Evolutionary conservation across 2,888 invertebrate genomes (phyloP).

Genomic region (Eulithis testata): DNA sequence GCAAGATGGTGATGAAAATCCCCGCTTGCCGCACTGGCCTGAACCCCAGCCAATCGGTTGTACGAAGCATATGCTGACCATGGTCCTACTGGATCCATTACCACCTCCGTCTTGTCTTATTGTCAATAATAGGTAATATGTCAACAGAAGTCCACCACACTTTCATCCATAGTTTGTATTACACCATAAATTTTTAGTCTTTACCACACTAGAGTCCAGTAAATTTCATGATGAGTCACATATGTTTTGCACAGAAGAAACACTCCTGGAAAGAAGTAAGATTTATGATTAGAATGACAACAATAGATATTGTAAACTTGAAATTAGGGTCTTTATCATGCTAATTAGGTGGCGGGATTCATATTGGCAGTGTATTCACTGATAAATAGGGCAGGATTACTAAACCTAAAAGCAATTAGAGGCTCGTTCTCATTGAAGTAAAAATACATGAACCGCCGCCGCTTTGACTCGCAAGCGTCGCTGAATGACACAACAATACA

Average conservation of each 20-base stretch:
- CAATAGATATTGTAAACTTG: constrained; percentile 41
- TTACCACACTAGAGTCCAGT: constrained; percentile 67
- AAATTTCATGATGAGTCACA: constrained; percentile 67
- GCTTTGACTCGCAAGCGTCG: constrained; percentile 78
- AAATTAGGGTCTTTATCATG: constrained; percentile 22
- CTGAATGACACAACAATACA: constrained; percentile 57
- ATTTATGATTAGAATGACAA: constrained; percentile 51
- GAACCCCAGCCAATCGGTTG: constrained; percentile 91
- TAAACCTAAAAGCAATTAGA: constrained; percentile 26
- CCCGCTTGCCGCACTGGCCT: constrained; percentile 87
- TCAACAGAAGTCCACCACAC: constrained; percentile 82
- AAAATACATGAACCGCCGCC: constrained; percentile 71
- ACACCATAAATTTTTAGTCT: constrained; percentile 65
- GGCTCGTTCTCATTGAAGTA: constrained; percentile 34
- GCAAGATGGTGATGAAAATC: constrained; percentile 88
- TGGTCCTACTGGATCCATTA: constrained; percentile 96
- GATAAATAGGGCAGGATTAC: constrained; percentile 16
- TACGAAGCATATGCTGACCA: constrained; percentile 94
- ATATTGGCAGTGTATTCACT: constrained; percentile 3
- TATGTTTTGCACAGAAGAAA: constrained; percentile 61
- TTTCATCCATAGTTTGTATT: constrained; percentile 81
- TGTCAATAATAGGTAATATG: constrained; percentile 75
- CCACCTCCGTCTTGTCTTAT: constrained; percentile 79
- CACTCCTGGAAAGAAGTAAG: constrained; percentile 77
- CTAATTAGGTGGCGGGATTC: constrained; percentile 8